Base-by-base conservation (phyloP, 2,888 invertebrate species). In the Belgica antarctica region DNA sequence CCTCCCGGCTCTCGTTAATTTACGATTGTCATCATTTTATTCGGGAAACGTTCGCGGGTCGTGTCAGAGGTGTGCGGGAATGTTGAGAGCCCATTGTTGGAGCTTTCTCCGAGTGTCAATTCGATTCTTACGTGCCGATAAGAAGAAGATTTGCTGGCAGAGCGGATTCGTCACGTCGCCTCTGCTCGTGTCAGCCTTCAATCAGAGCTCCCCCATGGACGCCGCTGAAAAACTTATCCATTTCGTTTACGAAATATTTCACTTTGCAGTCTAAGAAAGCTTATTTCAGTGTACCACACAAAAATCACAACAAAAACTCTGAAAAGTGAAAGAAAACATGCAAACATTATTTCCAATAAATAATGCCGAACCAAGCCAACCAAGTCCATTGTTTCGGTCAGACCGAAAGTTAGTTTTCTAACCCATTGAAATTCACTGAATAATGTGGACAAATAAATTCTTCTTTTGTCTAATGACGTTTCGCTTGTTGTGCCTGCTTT, bases 1-100 rank as follows among this genome's bases (percentile, higher is more conserved):
- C 22, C 52, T 52, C 52, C n/a, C 19, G 41, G 52, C 52, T 52
- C n/a, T n/a, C 22, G 52, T 52, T 52, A 52, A 52, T 52, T 52
- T 52, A 52, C 52, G 52, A 52, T 52, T 52, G 52, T 52, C 52
- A 52, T 52, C 52, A n/a, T 52, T 52, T 52, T 52, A 52, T 52
- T n/a, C n/a, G n/a, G n/a, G n/a, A n/a, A n/a, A n/a, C n/a, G n/a
- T n/a, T n/a, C n/a, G n/a, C n/a, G n/a, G n/a, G n/a, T n/a, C n/a
- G n/a, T n/a, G n/a, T n/a, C n/a, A n/a, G n/a, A n/a, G n/a, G n/a
- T n/a, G n/a, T n/a, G n/a, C n/a, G n/a, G n/a, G n/a, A n/a, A n/a
- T n/a, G n/a, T n/a, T n/a, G n/a, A n/a, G n/a, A n/a, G n/a, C n/a
- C n/a, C n/a, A n/a, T n/a, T n/a, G n/a, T n/a, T n/a, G n/a, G n/a